These are phyloP conservation scores for Dolichopus griseipennis DNA, from an alignment of 2,888 invertebrate species.

Conservation along the genomic window DNA sequence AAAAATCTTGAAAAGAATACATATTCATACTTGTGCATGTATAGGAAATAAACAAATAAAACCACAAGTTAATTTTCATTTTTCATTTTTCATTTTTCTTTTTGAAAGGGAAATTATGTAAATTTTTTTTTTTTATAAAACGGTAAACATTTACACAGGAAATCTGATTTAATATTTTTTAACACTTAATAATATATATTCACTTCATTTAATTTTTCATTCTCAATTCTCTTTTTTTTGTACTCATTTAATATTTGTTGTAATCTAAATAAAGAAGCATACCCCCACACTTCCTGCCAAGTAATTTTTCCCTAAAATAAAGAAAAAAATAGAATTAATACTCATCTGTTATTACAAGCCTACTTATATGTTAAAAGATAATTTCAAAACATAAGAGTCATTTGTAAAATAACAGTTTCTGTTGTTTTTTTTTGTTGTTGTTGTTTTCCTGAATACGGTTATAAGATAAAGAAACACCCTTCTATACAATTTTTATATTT, in stretches of 20 bases:
- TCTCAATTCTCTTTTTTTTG: not conserved
- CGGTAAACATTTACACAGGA: not conserved
- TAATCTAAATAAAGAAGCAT: not conserved
- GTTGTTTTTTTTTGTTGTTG: not conserved
- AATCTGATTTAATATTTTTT: conserved; percentile 1
- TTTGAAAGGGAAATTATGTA: not conserved
- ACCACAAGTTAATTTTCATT: not conserved
- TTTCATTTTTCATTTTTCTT: not conserved
- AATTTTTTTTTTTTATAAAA: too few relatives aligned
- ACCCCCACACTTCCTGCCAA: too few relatives aligned
- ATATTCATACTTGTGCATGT: too few relatives aligned
- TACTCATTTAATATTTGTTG: too few relatives aligned
- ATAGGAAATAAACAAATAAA: too few relatives aligned
- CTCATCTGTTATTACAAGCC: conserved; percentile 4
- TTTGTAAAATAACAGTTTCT: not conserved
- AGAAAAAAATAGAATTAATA: not conserved
- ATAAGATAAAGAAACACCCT: not conserved
- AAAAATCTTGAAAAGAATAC: too few relatives aligned
- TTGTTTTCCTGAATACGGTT: not conserved
- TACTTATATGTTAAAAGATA: not conserved
- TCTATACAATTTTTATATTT: not conserved
- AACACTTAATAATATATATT: not conserved
- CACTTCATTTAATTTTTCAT: too few relatives aligned
- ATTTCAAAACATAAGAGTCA: not conserved
- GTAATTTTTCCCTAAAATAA: not conserved